phyloP scores from a whole-genome alignment of 2,797 vertebrate species.

The Hippocampus kuda region DNA sequence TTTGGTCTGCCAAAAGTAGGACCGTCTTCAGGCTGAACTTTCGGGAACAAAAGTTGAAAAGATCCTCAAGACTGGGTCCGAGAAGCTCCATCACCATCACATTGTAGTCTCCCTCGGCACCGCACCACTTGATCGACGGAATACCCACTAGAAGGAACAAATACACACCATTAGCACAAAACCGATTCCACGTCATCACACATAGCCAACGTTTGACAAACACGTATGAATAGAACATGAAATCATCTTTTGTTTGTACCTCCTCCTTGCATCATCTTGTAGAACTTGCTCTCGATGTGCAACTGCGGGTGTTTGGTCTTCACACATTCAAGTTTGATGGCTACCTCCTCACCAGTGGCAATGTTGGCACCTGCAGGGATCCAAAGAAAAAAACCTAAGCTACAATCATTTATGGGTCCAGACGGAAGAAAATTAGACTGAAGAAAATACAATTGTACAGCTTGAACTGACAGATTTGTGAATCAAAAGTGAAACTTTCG shows the following conservation, averaged over 20 bases:
- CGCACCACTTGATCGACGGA: conserved; percentile 96
- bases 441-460: neutral
- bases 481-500: neutral
- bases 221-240: too few relatives aligned
- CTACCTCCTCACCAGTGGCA: conserved; percentile 90
- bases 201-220: too few relatives aligned
- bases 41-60: conserved; percentile 95
- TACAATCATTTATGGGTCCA: neutral
- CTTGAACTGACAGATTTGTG: conserved; percentile 12
- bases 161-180: conserved; percentile 8
- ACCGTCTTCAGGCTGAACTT: conserved; percentile 98
- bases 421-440: conserved; percentile 11
- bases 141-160: conserved; percentile 76
- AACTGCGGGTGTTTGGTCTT: conserved; percentile 96
- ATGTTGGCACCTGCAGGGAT: conserved; percentile 84
- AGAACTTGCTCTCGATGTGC: conserved; percentile 98
- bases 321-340: conserved; percentile 96
- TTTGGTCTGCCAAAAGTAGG: conserved; percentile 91
- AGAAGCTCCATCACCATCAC: conserved; percentile 98
- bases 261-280: conserved; percentile 99
- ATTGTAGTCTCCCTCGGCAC: conserved; percentile 94
- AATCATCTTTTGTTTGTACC: conserved; percentile 61
- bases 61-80: conserved; percentile 91
- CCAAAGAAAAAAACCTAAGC: neutral
- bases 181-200: neutral